Base-by-base conservation (phyloP, 2,888 invertebrate genomes). In the Cryptocephalus moraei region DNA sequence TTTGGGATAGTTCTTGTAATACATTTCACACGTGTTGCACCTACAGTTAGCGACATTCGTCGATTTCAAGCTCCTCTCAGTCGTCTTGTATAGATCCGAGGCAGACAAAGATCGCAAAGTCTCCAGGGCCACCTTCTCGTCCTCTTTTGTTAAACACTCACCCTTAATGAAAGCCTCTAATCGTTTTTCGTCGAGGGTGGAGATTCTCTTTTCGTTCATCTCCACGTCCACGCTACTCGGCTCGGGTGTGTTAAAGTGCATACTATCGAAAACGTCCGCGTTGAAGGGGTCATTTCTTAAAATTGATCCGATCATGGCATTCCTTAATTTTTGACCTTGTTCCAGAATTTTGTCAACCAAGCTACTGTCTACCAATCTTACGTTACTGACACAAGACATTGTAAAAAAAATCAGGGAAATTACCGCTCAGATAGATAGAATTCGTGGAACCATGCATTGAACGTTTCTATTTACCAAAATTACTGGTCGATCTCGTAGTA, bases 61-160 rank as follows among this genome's bases (percentile, higher is more conserved):
- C 31, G 47, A 49, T 39, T 33, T 49, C 44, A 58, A 61, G 12
- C 57, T 61, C 49, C 54, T 52, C 47, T 62, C 60, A 9, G 66
- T 64, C 32, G 59, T 68, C 50, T 66, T 63, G 49, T 59, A 64
- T 14, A 68, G 54, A 48, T 67, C 65, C 32, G 64, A 59, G 12
- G 68, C 69, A 36, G 75, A 72, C 52, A 69, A 65, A 4, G 67
- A 64, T 47, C 67, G 61, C 14, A 74, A 62, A 8, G 67, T 69
- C 47, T 72, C 64, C 36, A 75, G 56, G 8, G 71, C 71, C 55
- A 65, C 58, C 43, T 62, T 60, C 52, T 75, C 70, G 38, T 74
- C 71, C 22, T 56, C 56, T 47, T 53, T 57, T 8, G 64, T 61
- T 68, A 74, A 69, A 39, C 68, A 63, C 49, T 72, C 70, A 2